These are phyloP conservation scores for Brachionus plicatilis DNA, from an alignment of 1,140 invertebrate species.

Conservation along the genomic window DNA sequence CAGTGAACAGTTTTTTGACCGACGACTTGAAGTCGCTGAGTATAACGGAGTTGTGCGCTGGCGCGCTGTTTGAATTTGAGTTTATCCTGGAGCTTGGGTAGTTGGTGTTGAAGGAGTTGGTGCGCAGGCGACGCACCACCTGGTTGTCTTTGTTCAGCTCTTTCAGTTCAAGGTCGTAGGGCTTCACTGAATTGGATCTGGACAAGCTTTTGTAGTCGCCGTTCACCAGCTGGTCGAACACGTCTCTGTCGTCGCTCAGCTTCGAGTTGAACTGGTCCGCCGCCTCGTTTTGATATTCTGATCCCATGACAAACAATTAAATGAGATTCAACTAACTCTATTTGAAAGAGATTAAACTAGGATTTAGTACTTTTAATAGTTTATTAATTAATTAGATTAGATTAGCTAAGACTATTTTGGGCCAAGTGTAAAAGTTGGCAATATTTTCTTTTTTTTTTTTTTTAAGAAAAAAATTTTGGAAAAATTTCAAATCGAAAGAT, in stretches of 20 bases:
- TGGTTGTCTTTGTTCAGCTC: not conserved
- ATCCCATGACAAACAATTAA: not conserved
- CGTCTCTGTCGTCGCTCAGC: not conserved
- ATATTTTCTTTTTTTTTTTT: too few relatives aligned
- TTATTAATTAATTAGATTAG: not conserved
- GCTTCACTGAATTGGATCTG: not conserved
- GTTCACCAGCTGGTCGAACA: not conserved
- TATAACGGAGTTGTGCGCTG: not conserved
- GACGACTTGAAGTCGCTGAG: not conserved
- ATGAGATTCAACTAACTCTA: slow-evolving; percentile 33
- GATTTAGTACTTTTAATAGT: not conserved
- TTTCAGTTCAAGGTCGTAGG: slow-evolving; percentile 9
- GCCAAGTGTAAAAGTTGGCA: not conserved
- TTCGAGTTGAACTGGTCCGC: not conserved
- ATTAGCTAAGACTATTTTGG: not conserved
- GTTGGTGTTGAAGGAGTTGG: slow-evolving; percentile 7
- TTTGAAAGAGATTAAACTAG: not conserved
- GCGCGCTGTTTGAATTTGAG: not conserved
- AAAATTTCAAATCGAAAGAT: not conserved
- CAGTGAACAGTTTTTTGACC: not conserved
- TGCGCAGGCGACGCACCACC: not conserved
- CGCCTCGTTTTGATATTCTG: not conserved
- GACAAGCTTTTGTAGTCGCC: slow-evolving; percentile 19
- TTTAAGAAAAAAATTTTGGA: too few relatives aligned
- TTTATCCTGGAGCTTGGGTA: not conserved